These are phyloP conservation scores for Cololabis saira DNA, from an alignment of 2,113 vertebrate species.

Conservation along the genomic window DNA sequence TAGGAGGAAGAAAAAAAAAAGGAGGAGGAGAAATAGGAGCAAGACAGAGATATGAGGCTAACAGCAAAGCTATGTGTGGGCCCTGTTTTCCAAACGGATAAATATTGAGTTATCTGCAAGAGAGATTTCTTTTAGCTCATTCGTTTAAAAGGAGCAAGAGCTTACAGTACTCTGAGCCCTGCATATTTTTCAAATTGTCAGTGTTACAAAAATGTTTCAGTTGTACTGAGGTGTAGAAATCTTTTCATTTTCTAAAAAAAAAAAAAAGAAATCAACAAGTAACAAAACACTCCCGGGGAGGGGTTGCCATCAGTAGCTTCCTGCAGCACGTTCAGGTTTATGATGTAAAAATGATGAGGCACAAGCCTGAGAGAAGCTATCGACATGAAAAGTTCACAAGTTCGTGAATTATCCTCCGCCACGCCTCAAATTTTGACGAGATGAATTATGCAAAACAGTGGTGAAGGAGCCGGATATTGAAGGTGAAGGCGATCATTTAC, in stretches of 20 bases:
- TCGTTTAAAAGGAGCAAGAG: neutral
- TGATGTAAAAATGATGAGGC: slow-evolving; percentile 34
- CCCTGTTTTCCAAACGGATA: slow-evolving; percentile 52
- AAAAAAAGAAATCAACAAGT: slow-evolving; percentile 10
- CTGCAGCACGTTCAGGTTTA: neutral
- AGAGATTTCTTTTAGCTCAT: slow-evolving; percentile 6
- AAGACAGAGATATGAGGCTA: slow-evolving; percentile 39
- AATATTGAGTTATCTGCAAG: slow-evolving; percentile 50
- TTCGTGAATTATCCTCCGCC: slow-evolving; percentile 64
- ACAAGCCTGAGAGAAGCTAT: slow-evolving; percentile 25
- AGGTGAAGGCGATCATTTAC: slow-evolving; percentile 74
- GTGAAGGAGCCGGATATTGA: slow-evolving; percentile 71
- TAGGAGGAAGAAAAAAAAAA: slow-evolving; percentile 39
- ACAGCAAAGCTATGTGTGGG: slow-evolving; percentile 49
- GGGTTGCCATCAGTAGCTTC: neutral
- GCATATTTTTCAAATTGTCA: neutral
- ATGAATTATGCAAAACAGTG: slow-evolving; percentile 73
- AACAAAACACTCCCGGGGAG: neutral
- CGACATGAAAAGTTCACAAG: slow-evolving; percentile 55
- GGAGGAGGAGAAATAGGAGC: neutral
- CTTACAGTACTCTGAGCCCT: slow-evolving; percentile 16
- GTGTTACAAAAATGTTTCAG: slow-evolving; percentile 8
- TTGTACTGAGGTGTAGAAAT: neutral
- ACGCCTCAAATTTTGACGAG: slow-evolving; percentile 62
- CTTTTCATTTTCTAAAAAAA: neutral